These are phyloP conservation scores for Notothenia rossii DNA, from an alignment of 2,113 vertebrate genomes.

Conservation along the genomic window DNA sequence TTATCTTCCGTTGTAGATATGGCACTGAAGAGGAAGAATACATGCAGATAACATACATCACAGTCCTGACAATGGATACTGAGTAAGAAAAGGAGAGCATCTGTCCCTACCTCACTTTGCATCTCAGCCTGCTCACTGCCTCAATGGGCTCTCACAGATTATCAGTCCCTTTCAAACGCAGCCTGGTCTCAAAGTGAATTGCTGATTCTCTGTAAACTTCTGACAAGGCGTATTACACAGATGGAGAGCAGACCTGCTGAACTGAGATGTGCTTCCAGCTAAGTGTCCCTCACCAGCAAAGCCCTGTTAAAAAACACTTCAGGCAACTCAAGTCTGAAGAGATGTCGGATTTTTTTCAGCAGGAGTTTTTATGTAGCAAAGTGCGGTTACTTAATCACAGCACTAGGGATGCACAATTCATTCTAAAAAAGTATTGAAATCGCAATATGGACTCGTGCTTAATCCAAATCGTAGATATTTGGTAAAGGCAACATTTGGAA, in stretches of 20 bases:
- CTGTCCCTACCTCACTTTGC: constrained; percentile 50
- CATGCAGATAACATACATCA: constrained; percentile 5
- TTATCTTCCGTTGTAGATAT: constrained; percentile 12
- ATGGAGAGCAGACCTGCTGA: constrained; percentile 52
- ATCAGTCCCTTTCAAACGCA: constrained; percentile 43
- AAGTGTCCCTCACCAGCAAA: constrained; percentile 42
- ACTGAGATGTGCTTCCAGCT: constrained; percentile 35
- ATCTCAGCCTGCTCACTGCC: constrained; percentile 53
- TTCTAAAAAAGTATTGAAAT: too few relatives aligned
- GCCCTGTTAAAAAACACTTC: constrained; percentile 43
- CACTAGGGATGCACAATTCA: too few relatives aligned
- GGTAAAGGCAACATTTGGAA: too few relatives aligned
- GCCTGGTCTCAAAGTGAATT: constrained; percentile 59
- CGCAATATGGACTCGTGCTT: too few relatives aligned
- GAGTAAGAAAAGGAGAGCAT: constrained; percentile 42
- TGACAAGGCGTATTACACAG: constrained; percentile 78
- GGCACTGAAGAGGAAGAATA: constrained; percentile 18
- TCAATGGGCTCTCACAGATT: constrained; percentile 44
- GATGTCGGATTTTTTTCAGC: constrained; percentile 27
- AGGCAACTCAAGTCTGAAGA: constrained; percentile 52
- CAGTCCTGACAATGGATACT: constrained; percentile 35
- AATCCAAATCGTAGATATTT: too few relatives aligned
- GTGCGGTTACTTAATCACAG: constrained; percentile 32
- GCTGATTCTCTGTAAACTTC: constrained; percentile 73
- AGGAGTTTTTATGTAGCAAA: constrained; percentile 20